Evolutionary conservation across 2,797 vertebrate genomes (phyloP), one percentile per base, ranked within the genome.

Genomic region (Ctenopoma kingsleyae): DNA sequence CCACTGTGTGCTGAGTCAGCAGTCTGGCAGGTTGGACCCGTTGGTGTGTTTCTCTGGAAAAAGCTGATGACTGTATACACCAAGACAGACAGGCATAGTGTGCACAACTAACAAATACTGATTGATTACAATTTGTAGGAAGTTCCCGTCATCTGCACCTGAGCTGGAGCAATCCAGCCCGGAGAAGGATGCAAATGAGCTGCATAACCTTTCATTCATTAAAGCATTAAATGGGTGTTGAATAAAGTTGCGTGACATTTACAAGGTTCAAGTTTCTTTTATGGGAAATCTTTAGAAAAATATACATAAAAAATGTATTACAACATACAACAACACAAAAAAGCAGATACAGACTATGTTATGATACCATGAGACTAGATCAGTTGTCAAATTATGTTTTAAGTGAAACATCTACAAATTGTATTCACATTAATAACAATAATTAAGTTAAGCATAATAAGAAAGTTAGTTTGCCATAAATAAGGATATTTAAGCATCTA

Each of bases 11-110:
- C 61, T 73, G 77, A 86, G 73, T 81, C 83, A 86, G 63, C 59
- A 2, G 82, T 83, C 65, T 63, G 89, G 84, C 92, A 85, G 85
- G 92, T 92, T 84, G 76, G 88, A 93, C 92, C 84, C 71, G 91
- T 94, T 89, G 70, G 71, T 84, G 73, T 82, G 71, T 93, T 91
- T 92, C 86, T 78, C 47, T 78, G 86, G 86, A 91, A 92, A 91
- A 76, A 89, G 80, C 78, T 51, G 35, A 58, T 66, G 56, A 71
- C 47, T 59, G 71, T 38, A 67, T 41, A 82, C 77, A 72, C 6
- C 53, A n/a, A 52, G 40, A 56, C 41, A 80, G 41, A 71, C 54
- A 56, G 23, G 47, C 19, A 8, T 1, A 48, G 63, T 56, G 46
- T 76, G 71, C 52, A 76, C 61, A 71, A 74, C 66, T 70, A 76